Evolutionary conservation across 2,888 invertebrate genomes (phyloP), one percentile per base, ranked within the genome.

Genomic region (Epistrophe eligans): DNA sequence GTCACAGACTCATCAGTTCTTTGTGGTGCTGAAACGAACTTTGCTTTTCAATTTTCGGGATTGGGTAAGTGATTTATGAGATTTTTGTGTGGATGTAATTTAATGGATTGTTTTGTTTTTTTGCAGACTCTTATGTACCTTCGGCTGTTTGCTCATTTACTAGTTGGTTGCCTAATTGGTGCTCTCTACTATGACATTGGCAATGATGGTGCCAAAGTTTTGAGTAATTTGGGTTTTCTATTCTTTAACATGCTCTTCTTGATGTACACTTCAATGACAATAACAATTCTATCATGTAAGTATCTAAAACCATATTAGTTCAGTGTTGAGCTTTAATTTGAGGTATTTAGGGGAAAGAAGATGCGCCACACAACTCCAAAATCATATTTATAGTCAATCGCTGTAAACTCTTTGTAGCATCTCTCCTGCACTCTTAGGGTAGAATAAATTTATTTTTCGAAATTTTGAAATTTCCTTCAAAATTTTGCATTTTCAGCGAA

Each of bases 201-300:
- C 84, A 97, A 99, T 92, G 98, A 99, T 93, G 99, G 98, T 90
- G 96, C 97, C 90, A 99, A 99, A 93, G 98, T 98, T 83, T 95
- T 98, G 88, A 98, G 98, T 92, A 99, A 99, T 93, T 95, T 98
- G 89, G 99, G 98, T 88, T 99, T 98, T 94, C 94, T 99, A 35
- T 99, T 99, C 95, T 99, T 99, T 95, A 98, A 98, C 93, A 98
- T 99, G 97, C 94, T 99, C 91, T 99, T 99, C 95, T 95, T 99
- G 89, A 99, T 99, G 98, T 99, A 99, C 94, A 98, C 99, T 0
- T 98, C 99, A n/a, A 98, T 99, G 97, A 99, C 99, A 92, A 99
- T 99, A 90, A 99, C 99, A 60, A 98, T 99, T 91, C 95, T 99
- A 89, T 99, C 99, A 91, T 99, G 98, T 98, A 94, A 96, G 97